Evolutionary conservation across 2,797 vertebrate genomes (phyloP), one percentile per base, ranked within the genome.

Genomic region (Siniperca undulata): DNA sequence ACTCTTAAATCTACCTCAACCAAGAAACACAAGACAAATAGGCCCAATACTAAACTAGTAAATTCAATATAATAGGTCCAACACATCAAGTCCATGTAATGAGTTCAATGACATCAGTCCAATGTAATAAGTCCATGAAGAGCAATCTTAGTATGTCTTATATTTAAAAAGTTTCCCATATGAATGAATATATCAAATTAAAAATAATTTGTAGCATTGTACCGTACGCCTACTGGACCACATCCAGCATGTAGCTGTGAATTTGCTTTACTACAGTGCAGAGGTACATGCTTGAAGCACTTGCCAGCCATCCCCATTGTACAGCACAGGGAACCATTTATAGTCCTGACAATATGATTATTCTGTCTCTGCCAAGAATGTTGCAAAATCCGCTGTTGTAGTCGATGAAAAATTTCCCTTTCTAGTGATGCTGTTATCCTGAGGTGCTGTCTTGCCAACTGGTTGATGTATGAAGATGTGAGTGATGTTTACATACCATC

Each of bases 301-400:
- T 61, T 90, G 84, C 73, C 73, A 82, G 50, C 38, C 68, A 36
- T 38, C 36, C 56, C 19, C 13, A 60, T 66, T 68, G 61, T 79
- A 70, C 42, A 80, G 70, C 77, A 34, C 46, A 24, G 8, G 27
- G 40, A 66, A 82, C 72, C 74, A 75, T 86, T 79, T 65, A 77
- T 61, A 70, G 65, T 79, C 68, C 24, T 83, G 69, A 88, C 72
- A 81, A 78, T 70, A 62, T 55, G 52, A 90, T 87, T 78, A 68
- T 69, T 91, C 61, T 69, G 58, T 87, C 70, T 75, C 48, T 84
- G 85, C 82, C 77, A 84, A 78, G 71, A 70, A 59, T 24, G 50
- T 72, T 79, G 52, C 59, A 73, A 86, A 80, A 76, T 36, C 72
- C 65, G 38, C 70, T 70, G 65, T 53, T 70, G 56, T 36, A 79